These are phyloP conservation scores for Coregonus clupeaformis DNA, from an alignment of 2,113 vertebrate species.

Conservation along the genomic window DNA sequence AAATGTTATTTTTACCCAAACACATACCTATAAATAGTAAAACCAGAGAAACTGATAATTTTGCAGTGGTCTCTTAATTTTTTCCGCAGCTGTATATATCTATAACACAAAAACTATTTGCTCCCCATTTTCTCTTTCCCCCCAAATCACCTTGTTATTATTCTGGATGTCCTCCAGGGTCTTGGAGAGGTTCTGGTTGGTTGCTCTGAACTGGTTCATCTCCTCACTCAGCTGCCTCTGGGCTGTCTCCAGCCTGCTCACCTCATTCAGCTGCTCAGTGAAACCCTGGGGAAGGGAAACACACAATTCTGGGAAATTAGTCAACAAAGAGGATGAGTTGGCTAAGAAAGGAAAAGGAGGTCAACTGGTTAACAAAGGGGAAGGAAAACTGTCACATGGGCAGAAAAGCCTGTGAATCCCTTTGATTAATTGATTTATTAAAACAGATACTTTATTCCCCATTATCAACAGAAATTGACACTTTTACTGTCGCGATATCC, in stretches of 20 bases:
- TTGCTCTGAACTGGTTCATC: conserved; percentile 57
- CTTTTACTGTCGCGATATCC: too few species aligned
- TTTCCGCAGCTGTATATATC: too few species aligned
- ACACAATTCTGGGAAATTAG: not conserved
- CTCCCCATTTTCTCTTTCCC: too few species aligned
- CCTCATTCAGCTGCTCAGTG: conserved; percentile 53
- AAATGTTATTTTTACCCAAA: too few species aligned
- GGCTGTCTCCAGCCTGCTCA: conserved; percentile 58
- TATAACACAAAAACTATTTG: not conserved
- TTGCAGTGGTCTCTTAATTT: too few species aligned
- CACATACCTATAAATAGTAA: too few species aligned
- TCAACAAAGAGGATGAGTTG: not conserved
- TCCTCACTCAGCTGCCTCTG: conserved; percentile 68
- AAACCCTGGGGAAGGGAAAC: not conserved
- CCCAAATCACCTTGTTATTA: conserved; percentile 66
- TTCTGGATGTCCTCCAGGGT: conserved; percentile 63
- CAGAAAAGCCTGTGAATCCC: not conserved
- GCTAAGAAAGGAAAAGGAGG: too few species aligned
- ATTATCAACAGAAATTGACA: too few species aligned
- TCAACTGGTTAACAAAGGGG: too few species aligned
- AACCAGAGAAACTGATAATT: too few species aligned
- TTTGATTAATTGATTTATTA: not conserved
- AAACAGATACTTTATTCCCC: too few species aligned
- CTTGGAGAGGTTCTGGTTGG: conserved; percentile 58
- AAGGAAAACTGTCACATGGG: not conserved